phyloP scores from a whole-genome alignment of 2,797 vertebrate genomes.

The Hippopotamyrus pictus region DNA sequence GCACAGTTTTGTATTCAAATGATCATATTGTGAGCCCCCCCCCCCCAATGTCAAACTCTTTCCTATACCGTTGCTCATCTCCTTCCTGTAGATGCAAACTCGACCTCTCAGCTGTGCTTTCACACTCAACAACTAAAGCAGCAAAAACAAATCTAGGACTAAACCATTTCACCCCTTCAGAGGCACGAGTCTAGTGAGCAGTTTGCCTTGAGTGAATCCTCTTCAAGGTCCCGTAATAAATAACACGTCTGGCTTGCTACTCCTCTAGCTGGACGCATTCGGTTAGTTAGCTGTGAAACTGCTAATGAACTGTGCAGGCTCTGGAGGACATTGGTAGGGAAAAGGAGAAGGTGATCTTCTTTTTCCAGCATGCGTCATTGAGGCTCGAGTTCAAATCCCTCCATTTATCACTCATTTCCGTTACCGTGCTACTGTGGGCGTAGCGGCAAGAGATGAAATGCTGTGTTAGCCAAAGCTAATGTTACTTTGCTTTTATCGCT shows the following conservation, averaged over 20 bases:
- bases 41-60: neutral
- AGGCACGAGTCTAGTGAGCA: slow-evolving; percentile 72
- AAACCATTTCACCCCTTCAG: slow-evolving; percentile 64
- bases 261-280: slow-evolving; percentile 66
- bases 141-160: slow-evolving; percentile 46
- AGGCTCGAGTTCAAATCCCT: neutral
- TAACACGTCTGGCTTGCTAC: slow-evolving; percentile 64
- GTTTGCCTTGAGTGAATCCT: slow-evolving; percentile 64
- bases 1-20: neutral
- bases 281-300: slow-evolving; percentile 75
- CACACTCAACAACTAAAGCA: slow-evolving; percentile 26
- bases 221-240: slow-evolving; percentile 55
- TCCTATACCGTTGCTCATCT: neutral
- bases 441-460: neutral
- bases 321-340: neutral
- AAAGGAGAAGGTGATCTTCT: neutral
- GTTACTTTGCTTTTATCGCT: neutral
- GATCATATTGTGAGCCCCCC: neutral
- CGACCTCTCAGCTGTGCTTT: slow-evolving; percentile 43
- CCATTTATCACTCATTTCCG: neutral
- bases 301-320: slow-evolving; percentile 52
- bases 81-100: neutral
- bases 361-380: neutral
- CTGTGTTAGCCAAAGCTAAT: neutral
- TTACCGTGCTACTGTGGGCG: neutral